Conservation (phyloP, 2,888 invertebrate species). For the Belgica antarctica region DNA sequence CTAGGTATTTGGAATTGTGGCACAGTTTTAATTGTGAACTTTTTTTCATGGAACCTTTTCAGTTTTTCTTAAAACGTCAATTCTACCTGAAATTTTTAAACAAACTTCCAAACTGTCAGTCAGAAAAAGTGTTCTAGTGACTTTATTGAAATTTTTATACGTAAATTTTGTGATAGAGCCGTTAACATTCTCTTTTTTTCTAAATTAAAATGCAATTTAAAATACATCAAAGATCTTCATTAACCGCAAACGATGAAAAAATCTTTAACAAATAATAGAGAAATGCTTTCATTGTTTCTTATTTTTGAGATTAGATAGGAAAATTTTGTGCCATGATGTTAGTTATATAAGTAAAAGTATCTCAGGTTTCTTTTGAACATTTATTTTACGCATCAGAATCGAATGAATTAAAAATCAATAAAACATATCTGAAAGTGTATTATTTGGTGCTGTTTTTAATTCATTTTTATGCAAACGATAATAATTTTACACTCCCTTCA, state of each 20-base stretch:
- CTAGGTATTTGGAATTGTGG: no score
- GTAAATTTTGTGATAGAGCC: conserved; percentile 22
- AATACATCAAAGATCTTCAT: conserved; percentile 16
- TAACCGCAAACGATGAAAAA: conserved; percentile 17
- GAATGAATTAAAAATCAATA: conserved; percentile 21
- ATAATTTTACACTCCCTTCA: conserved; percentile 11
- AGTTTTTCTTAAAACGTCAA: no score
- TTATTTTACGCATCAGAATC: conserved; percentile 22
- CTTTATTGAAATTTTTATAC: conserved; percentile 3
- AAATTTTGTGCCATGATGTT: conserved; percentile 42
- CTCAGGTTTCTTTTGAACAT: conserved; percentile 38
- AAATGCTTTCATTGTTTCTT: conserved; percentile 39
- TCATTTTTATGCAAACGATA: conserved; percentile 23
- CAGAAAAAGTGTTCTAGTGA: no score
- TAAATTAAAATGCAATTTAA: conserved; percentile 18
- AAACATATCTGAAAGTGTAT: no score
- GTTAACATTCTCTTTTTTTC: conserved; percentile 21
- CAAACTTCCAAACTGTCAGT: no score
- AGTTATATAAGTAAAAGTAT: conserved; percentile 24
- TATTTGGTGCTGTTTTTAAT: conserved; percentile 29
- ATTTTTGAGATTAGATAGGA: conserved; percentile 29
- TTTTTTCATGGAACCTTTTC: no score
- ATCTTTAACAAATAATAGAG: background rate
- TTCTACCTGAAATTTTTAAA: no score
- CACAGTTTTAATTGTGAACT: no score